phyloP scores from a whole-genome alignment of 2,113 vertebrate species.

The Clarias magur region DNA sequence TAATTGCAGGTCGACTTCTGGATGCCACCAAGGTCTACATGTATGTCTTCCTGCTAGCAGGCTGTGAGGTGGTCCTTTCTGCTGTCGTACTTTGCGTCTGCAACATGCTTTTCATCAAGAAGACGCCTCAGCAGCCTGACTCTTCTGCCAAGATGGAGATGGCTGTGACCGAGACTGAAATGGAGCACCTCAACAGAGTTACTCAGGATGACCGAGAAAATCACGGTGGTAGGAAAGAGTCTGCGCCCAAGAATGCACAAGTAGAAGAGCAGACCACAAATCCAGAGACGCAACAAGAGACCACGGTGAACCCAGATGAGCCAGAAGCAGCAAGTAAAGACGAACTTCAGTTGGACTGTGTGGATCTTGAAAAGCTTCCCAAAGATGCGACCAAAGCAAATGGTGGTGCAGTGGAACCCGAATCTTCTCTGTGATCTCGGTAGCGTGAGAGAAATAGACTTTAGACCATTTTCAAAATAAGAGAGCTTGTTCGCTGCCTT shows the following conservation, averaged over 20 bases:
- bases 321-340: constrained; percentile 38
- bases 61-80: constrained; percentile 81
- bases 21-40: constrained; percentile 82
- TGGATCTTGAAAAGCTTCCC: constrained; percentile 74
- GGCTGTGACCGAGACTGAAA: constrained; percentile 75
- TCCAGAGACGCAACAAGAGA: constrained; percentile 16
- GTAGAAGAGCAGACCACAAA: neutral
- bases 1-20: constrained; percentile 79
- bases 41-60: constrained; percentile 88
- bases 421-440: constrained; percentile 76
- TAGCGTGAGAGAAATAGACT: neutral
- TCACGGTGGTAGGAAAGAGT: neutral
- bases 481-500: neutral
- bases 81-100: constrained; percentile 79
- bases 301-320: constrained; percentile 7
- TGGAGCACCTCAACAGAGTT: constrained; percentile 71
- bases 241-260: neutral
- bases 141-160: constrained; percentile 64
- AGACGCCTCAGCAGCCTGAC: constrained; percentile 59
- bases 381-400: constrained; percentile 74
- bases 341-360: constrained; percentile 60
- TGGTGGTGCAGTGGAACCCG: constrained; percentile 72
- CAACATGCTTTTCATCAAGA: constrained; percentile 83
- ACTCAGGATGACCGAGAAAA: constrained; percentile 16
- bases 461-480: neutral